phyloP scores from a whole-genome alignment of 2,113 vertebrate species.

The Otis tarda region DNA sequence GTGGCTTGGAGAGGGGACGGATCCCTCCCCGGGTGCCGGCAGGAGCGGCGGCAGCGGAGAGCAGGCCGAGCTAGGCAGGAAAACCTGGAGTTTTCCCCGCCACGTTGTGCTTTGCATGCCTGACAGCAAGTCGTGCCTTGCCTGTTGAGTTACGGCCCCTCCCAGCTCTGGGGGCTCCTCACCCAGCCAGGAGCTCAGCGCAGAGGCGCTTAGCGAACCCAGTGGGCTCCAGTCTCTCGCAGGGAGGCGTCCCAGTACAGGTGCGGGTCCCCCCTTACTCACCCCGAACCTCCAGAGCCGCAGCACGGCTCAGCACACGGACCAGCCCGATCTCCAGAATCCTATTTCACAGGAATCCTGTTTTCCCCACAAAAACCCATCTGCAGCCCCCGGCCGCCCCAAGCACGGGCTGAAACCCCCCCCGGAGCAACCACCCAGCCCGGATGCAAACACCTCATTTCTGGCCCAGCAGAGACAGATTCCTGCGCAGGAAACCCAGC shows the following conservation, averaged over 20 bases:
- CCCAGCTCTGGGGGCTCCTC: slow-evolving; percentile 24
- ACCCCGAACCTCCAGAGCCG: neutral
- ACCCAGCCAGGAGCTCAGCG: neutral
- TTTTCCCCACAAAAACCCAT: neutral
- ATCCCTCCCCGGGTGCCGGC: neutral
- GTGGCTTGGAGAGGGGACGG: neutral
- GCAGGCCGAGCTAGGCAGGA: slow-evolving; percentile 38
- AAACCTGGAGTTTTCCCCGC: neutral
- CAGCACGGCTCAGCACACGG: accelerated
- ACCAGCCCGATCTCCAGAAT: neutral
- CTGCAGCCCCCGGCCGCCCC: accelerated
- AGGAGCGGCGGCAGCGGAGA: neutral
- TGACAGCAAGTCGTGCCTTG: slow-evolving; percentile 65
- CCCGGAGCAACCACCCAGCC: neutral
- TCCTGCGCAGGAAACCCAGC: neutral
- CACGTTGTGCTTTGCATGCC: slow-evolving; percentile 54
- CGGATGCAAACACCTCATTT: neutral
- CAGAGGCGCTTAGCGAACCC: neutral
- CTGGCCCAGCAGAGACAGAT: neutral
- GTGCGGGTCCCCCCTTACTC: accelerated
- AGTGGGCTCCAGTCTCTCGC: neutral
- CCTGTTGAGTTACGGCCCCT: slow-evolving; percentile 18
- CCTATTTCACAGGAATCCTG: neutral
- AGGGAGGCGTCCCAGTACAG: neutral
- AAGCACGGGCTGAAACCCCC: neutral